A percentile compares a stretch with the other conserved stretches of the same genome.
These are phyloP conservation scores for Smittia aterrima DNA, from an alignment of 2,888 invertebrate species.

Conservation along the genomic window DNA sequence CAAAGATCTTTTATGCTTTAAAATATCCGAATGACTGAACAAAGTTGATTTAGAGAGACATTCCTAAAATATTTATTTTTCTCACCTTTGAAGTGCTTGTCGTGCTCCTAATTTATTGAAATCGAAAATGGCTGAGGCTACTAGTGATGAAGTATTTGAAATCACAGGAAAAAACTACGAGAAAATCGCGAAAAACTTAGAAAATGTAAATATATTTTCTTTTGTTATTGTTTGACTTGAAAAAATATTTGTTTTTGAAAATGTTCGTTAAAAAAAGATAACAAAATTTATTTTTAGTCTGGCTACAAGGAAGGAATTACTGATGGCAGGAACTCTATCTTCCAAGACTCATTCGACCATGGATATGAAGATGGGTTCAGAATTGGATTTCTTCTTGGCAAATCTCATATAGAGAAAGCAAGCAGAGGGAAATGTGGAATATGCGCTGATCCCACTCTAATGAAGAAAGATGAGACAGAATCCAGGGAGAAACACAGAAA, in stretches of 20 bases:
- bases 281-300: constrained; percentile 55
- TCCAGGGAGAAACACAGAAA: constrained; percentile 48
- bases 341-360: constrained; percentile 67
- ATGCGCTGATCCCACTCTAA: constrained; percentile 45
- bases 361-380: constrained; percentile 67
- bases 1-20: background rate
- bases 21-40: too few relatives aligned
- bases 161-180: constrained; percentile 4
- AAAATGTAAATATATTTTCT: constrained; percentile 19
- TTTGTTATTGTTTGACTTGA: background rate
- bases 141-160: background rate
- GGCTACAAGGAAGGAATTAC: constrained; percentile 68
- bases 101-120: background rate
- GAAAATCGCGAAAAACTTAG: background rate
- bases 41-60: background rate
- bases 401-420: constrained; percentile 52
- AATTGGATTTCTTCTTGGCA: constrained; percentile 61
- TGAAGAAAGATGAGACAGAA: constrained; percentile 45
- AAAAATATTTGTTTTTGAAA: constrained; percentile 2
- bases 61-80: background rate
- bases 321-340: constrained; percentile 62
- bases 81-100: background rate
- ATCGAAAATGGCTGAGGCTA: background rate
- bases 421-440: constrained; percentile 45
- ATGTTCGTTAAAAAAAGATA: too few relatives aligned